These are phyloP conservation scores for Arge pagana DNA, from an alignment of 2,888 invertebrate species.

Conservation along the genomic window DNA sequence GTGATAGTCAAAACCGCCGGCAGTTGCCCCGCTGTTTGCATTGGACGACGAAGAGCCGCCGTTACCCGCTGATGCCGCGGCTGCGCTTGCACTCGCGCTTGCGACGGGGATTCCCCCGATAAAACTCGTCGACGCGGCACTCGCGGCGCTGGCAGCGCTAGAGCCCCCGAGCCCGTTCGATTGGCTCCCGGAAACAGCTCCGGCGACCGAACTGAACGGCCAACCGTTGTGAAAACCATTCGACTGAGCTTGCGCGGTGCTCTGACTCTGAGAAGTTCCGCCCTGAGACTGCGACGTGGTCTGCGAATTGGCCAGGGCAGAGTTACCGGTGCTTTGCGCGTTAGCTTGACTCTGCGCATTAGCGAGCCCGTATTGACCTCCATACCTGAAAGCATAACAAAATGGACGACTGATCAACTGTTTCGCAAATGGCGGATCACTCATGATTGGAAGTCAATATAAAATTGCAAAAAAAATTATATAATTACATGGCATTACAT, in stretches of 20 bases:
- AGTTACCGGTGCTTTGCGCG: conserved; percentile 12
- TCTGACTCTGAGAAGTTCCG: conserved; percentile 16
- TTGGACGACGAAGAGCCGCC: conserved; percentile 11
- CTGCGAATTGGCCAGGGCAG: conserved; percentile 14
- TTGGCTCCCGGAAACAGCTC: conserved; percentile 16
- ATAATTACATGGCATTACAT: too few relatives aligned
- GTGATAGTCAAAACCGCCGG: not conserved
- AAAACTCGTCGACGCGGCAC: conserved; percentile 27
- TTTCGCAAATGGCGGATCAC: too few relatives aligned
- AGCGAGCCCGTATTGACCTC: not conserved
- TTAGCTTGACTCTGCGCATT: conserved; percentile 13
- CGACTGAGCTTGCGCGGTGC: conserved; percentile 10
- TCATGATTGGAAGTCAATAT: too few relatives aligned
- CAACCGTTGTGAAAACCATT: conserved; percentile 15
- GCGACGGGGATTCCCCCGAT: conserved; percentile 30
- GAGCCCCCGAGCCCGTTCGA: conserved; percentile 18
- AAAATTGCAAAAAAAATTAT: too few relatives aligned
- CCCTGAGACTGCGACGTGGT: conserved; percentile 10
- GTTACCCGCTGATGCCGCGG: conserved; percentile 25
- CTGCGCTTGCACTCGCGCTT: conserved; percentile 30
- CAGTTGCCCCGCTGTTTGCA: conserved; percentile 11
- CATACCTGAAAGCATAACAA: conserved; percentile 6
- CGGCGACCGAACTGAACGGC: conserved; percentile 13
- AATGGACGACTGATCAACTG: not conserved
- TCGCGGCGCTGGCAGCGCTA: conserved; percentile 28